phyloP scores from a whole-genome alignment of 2,888 invertebrate genomes.

The Drosophila atroscutellata region DNA sequence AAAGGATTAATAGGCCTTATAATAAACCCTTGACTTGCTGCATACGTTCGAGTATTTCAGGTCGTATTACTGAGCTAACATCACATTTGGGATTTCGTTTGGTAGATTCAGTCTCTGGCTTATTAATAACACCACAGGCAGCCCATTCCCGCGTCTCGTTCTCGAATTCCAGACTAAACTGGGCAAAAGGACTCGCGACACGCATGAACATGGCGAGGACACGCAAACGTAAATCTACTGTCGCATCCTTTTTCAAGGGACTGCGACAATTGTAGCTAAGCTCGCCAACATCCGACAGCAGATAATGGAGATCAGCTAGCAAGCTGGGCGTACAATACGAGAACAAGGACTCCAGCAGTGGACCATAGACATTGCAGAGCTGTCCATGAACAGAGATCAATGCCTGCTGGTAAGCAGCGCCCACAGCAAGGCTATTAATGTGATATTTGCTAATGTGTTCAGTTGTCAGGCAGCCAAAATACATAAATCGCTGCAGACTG shows the following conservation, averaged over 20 bases:
- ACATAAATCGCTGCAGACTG: constrained; percentile 39
- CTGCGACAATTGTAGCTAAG: constrained; percentile 38
- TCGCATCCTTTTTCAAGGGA: not conserved
- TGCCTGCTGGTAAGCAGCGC: constrained; percentile 54
- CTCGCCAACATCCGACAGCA: constrained; percentile 48
- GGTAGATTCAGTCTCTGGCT: not conserved
- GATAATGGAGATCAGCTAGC: constrained; percentile 34
- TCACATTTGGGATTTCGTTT: constrained; percentile 28
- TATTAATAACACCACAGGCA: constrained; percentile 26
- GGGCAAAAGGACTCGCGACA: constrained; percentile 42
- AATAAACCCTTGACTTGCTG: constrained; percentile 32
- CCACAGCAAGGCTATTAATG: constrained; percentile 44
- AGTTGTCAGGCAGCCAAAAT: constrained; percentile 38
- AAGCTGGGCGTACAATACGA: constrained; percentile 32
- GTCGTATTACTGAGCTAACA: constrained; percentile 24
- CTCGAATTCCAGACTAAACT: constrained; percentile 45
- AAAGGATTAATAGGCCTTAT: not conserved
- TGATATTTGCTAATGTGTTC: constrained; percentile 45
- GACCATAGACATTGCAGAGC: constrained; percentile 44
- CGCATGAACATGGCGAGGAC: constrained; percentile 53
- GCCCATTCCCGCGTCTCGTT: constrained; percentile 50
- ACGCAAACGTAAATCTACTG: constrained; percentile 45
- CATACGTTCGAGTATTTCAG: constrained; percentile 54
- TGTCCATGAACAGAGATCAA: constrained; percentile 32
- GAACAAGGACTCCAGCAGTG: constrained; percentile 47